These are phyloP conservation scores for Rhinopomastus cyanomelas DNA, from an alignment of 2,113 vertebrate species.

Conservation along the genomic window DNA sequence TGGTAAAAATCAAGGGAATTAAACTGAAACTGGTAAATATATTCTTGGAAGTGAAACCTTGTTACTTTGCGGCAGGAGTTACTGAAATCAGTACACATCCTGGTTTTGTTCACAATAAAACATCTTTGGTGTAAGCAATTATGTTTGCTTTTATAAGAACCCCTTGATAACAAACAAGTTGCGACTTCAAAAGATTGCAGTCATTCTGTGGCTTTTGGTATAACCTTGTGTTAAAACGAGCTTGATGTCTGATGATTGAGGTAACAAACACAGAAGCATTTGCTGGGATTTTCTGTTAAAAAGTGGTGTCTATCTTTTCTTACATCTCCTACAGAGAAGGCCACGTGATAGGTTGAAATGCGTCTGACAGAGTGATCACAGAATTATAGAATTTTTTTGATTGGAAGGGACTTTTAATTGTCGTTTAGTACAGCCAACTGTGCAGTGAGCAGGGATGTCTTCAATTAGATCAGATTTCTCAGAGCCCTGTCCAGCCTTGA, in stretches of 20 bases:
- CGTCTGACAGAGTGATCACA: not conserved
- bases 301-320: not conserved
- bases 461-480: no score
- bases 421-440: no score
- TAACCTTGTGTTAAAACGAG: not conserved
- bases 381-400: no score
- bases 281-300: not conserved
- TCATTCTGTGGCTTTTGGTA: not conserved
- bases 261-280: not conserved
- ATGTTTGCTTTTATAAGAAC: not conserved
- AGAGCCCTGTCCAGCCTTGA: no score
- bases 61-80: not conserved
- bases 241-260: not conserved
- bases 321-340: rapidly evolving
- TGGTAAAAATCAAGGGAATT: not conserved
- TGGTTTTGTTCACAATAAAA: not conserved
- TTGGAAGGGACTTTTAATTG: no score
- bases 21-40: not conserved
- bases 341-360: not conserved
- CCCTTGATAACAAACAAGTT: not conserved
- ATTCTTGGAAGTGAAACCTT: not conserved
- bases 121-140: not conserved
- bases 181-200: not conserved
- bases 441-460: no score
- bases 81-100: not conserved